These are phyloP conservation scores for Sarcophaga rosellei DNA, from an alignment of 2,888 invertebrate species.

Conservation along the genomic window DNA sequence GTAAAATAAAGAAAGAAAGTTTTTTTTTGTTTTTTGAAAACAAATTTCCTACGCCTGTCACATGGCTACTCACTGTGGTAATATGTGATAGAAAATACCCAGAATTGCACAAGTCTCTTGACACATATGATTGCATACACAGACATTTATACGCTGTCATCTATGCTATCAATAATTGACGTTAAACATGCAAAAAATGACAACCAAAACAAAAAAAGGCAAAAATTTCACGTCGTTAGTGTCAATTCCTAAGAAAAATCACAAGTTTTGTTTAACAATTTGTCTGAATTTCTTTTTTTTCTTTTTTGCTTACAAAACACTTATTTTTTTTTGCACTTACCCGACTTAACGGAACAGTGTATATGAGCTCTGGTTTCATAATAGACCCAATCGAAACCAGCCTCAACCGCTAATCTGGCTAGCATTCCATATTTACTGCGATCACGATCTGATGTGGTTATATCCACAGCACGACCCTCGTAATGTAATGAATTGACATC, in stretches of 20 bases:
- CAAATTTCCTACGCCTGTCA: conserved; percentile 78
- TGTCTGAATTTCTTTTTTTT: neutral
- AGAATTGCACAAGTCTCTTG: neutral
- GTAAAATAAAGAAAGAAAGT: conserved; percentile 48
- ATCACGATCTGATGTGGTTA: conserved; percentile 96
- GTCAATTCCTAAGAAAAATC: conserved; percentile 76
- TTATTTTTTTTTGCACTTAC: conserved; percentile 83
- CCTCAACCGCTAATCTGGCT: conserved; percentile 96
- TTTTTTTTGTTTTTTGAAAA: conserved; percentile 38
- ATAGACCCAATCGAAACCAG: conserved; percentile 99
- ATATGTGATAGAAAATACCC: neutral
- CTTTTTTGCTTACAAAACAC: neutral
- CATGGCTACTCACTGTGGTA: conserved; percentile 48
- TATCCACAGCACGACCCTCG: conserved; percentile 97
- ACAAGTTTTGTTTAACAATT: conserved; percentile 54
- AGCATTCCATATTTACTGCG: conserved; percentile 97
- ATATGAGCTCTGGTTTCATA: conserved; percentile 97
- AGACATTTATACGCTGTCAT: conserved; percentile 46
- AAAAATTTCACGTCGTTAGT: conserved; percentile 75
- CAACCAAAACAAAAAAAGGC: too few species aligned
- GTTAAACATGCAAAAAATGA: conserved; percentile 76
- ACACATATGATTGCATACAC: neutral
- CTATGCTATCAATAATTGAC: conserved; percentile 66
- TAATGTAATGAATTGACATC: conserved; percentile 93
- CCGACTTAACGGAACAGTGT: conserved; percentile 98